Evolutionary conservation across 2,888 invertebrate species (phyloP).

Genomic region (Auanema freiburgensis): DNA sequence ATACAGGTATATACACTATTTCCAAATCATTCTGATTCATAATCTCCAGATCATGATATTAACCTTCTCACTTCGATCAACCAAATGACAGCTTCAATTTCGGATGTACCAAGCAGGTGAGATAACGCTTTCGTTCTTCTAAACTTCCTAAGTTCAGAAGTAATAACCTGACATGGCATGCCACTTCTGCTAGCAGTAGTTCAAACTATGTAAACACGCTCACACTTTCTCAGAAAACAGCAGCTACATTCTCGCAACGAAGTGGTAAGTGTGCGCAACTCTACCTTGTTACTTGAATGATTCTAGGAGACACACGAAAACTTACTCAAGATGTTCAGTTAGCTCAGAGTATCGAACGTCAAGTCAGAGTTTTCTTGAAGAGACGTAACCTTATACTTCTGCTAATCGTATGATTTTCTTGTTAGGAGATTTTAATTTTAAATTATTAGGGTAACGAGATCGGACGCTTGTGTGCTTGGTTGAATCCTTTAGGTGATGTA

Average conservation of each 20-base stretch:
- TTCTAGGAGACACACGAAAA: conserved; percentile 7
- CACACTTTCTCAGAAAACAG: conserved; percentile 33
- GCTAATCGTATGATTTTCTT: conserved; percentile 74
- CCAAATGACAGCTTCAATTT: background rate
- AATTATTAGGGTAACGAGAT: conserved; percentile 78
- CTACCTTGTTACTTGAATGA: too few species aligned
- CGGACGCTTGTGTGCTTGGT: conserved; percentile 90
- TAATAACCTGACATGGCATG: conserved; percentile 24
- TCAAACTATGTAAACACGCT: conserved; percentile 52
- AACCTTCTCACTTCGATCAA: background rate
- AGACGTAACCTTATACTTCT: conserved; percentile 91
- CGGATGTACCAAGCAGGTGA: conserved; percentile 1
- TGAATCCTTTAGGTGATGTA: conserved; percentile 75
- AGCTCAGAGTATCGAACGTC: conserved; percentile 42
- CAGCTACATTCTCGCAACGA: conserved; percentile 17
- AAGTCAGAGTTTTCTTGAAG: conserved; percentile 78
- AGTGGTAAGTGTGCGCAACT: conserved; percentile 9
- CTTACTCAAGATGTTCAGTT: conserved; percentile 10
- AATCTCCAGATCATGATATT: conserved; percentile 1
- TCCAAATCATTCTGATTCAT: background rate
- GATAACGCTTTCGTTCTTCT: background rate
- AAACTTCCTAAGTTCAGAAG: background rate
- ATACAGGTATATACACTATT: conserved; percentile 19
- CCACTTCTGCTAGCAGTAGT: conserved; percentile 27
- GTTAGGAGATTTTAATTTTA: background rate